Evolutionary conservation across 92 coral and sea anemone species (phyloP).

Genomic region (Heteractis magnifica): DNA sequence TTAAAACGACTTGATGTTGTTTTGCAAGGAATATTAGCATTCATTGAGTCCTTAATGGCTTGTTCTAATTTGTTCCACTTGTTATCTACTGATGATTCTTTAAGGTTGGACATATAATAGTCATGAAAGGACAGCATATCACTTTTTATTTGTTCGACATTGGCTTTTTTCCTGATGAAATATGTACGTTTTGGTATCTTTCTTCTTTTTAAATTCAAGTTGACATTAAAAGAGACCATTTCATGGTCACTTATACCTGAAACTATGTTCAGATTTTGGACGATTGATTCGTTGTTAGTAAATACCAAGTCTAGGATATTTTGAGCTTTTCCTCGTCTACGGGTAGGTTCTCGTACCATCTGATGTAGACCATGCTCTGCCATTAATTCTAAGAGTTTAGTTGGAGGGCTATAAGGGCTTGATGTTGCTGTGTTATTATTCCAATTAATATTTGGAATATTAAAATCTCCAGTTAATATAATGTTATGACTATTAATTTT

Average conservation of each 20-base stretch:
- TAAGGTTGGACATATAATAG: slow-evolving; percentile 35
- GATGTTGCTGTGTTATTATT: no score
- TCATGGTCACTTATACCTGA: slow-evolving; percentile 70
- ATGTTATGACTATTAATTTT: no score
- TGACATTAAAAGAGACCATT: slow-evolving; percentile 46
- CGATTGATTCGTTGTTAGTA: slow-evolving; percentile 40
- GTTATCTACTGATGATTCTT: slow-evolving; percentile 47
- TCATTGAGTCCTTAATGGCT: slow-evolving; percentile 17
- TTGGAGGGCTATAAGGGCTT: no score
- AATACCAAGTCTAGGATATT: slow-evolving; percentile 45
- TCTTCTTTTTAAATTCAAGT: slow-evolving; percentile 38
- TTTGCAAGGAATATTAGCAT: slow-evolving; percentile 42
- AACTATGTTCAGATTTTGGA: slow-evolving; percentile 35
- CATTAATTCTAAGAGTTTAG: no score
- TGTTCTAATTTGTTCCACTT: slow-evolving; percentile 34
- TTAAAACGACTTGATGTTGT: not conserved
- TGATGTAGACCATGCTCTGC: no score
- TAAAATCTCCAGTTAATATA: no score
- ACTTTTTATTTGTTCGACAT: slow-evolving; percentile 38
- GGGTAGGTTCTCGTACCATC: not conserved
- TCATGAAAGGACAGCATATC: slow-evolving; percentile 49
- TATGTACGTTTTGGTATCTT: slow-evolving; percentile 25
- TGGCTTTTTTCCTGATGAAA: slow-evolving; percentile 56
- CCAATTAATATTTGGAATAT: no score
- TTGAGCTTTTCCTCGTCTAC: slow-evolving; percentile 32